A percentile compares a stretch with the other conserved stretches of the same genome.
phyloP scores from a whole-genome alignment of 2,888 invertebrate genomes.

The Rhorus exstirpatorius region DNA sequence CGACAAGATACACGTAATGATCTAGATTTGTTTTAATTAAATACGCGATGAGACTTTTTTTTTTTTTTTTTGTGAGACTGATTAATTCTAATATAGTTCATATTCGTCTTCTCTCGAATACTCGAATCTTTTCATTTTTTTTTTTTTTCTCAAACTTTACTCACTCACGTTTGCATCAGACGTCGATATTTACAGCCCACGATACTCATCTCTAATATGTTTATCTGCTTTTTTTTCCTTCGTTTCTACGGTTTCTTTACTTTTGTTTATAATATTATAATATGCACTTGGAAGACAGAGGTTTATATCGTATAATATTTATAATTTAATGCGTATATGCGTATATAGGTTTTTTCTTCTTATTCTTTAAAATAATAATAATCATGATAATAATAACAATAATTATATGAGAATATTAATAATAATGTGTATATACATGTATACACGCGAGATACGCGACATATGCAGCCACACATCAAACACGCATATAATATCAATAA shows the following conservation, averaged over 20 bases:
- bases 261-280: slow-evolving; percentile 77
- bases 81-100: slow-evolving; percentile 33
- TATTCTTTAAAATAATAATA: slow-evolving; percentile 38
- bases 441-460: slow-evolving; percentile 67
- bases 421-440: slow-evolving; percentile 69
- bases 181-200: slow-evolving; percentile 69
- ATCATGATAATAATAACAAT: slow-evolving; percentile 48
- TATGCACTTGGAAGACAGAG: slow-evolving; percentile 85
- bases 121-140: slow-evolving; percentile 13
- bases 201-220: slow-evolving; percentile 53
- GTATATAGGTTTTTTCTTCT: slow-evolving; percentile 63
- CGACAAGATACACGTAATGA: slow-evolving; percentile 67
- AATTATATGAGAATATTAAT: slow-evolving; percentile 48
- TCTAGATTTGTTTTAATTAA: slow-evolving; percentile 57
- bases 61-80: slow-evolving; percentile 30
- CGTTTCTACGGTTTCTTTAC: slow-evolving; percentile 53
- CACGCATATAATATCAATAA: slow-evolving; percentile 54
- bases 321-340: slow-evolving; percentile 73
- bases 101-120: slow-evolving; percentile 11
- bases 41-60: slow-evolving; percentile 36
- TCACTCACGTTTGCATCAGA: slow-evolving; percentile 43
- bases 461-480: slow-evolving; percentile 66
- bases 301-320: slow-evolving; percentile 82
- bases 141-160: slow-evolving; percentile 14
- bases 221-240: slow-evolving; percentile 46